Base-by-base conservation (phyloP, 2,797 vertebrate genomes). In the Onychomys leucogaster region DNA sequence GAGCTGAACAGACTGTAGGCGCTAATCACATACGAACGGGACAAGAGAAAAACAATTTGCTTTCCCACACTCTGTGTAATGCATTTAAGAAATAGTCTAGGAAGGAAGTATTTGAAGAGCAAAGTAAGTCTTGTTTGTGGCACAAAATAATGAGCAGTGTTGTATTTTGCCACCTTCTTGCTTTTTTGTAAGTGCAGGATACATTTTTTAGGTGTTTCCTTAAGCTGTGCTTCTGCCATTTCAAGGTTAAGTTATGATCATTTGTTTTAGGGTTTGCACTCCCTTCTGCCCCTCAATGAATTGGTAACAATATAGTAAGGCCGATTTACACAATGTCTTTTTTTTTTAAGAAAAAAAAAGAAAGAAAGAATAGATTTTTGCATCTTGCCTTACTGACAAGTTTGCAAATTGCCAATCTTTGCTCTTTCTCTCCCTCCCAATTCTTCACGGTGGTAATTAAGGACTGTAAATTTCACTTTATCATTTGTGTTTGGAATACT, bases 401-500 rank as follows among this genome's bases (percentile, higher is more conserved):
- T 97, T 98, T 98, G 93, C 88, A 97, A 98, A 97, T 97, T 97
- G 91, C 93, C 76, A 75, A 34, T 97, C 88, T 73, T 95, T 97
- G 83, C 81, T 98, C 97, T 98, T 97, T 93, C 55, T 96, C 76
- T n/a, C 94, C 41, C 92, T 97, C 57, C 13, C 43, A 41, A 92
- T 98, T 97, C 97, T 96, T 97, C 82, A 85, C 84, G 94, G 90
- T 94, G 32, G 34, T 97, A 98, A 92, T 97, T 97, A 96, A 98
- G 98, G 95, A 92, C 82, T 96, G 93, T 97, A 96, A 94, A 98
- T 98, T 98, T 97, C 5, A 94, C 92, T 98, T 94, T 65, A 98
- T 98, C 98, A 97, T 97, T 98, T 97, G 67, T 97, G 98, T 97
- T 97, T 85, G 76, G 87, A 82, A 94, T 89, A 97, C 97, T 92